Conservation (phyloP, 2,113 vertebrate species). For the Stercorarius parasiticus region DNA sequence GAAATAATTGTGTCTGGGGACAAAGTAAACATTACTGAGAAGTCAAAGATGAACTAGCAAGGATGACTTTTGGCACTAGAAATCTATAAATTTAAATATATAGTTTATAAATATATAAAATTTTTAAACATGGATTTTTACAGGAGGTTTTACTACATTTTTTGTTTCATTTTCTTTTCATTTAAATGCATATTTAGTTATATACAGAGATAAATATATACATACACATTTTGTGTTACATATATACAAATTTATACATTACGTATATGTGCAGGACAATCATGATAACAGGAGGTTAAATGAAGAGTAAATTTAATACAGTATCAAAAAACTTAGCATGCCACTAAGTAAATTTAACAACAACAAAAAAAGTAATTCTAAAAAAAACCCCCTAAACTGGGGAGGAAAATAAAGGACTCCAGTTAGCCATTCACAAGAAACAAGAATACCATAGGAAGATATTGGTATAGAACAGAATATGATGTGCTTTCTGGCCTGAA, state of each 20-base stretch:
- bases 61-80: not conserved
- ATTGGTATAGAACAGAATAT: not conserved
- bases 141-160: rapidly evolving
- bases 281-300: not conserved
- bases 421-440: not conserved
- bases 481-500: not conserved
- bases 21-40: not conserved
- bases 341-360: not conserved
- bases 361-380: not conserved
- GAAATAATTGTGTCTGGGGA: not conserved
- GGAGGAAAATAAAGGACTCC: not conserved
- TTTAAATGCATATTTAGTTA: not conserved
- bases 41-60: not conserved
- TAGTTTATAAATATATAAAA: not conserved
- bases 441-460: not conserved
- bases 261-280: not conserved
- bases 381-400: rapidly evolving
- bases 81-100: not conserved
- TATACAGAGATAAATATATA: not conserved
- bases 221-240: not conserved
- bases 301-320: not conserved
- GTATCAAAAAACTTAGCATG: not conserved
- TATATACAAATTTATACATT: not conserved
- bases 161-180: not conserved
- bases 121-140: not conserved